These are phyloP conservation scores for Ibycter americanus DNA, from an alignment of 2,797 vertebrate species.

Conservation along the genomic window DNA sequence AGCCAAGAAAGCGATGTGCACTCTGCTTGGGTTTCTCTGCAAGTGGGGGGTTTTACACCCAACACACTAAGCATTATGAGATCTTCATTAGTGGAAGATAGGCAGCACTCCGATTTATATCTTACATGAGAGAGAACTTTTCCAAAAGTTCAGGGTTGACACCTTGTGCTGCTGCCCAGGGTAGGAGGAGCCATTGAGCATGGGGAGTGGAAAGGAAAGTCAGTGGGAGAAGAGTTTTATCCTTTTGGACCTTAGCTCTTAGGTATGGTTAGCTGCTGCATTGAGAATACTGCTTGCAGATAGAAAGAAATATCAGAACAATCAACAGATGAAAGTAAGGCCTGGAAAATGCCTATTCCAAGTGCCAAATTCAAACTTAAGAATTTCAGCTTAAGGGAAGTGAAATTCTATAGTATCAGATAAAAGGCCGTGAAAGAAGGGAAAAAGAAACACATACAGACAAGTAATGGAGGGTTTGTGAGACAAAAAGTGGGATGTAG, in stretches of 20 bases:
- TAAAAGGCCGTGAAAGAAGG: not conserved
- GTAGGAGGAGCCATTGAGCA: not conserved
- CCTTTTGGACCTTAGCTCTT: not conserved
- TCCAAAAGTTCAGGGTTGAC: not conserved
- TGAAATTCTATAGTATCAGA: slow-evolving; percentile 17
- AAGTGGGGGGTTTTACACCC: not conserved
- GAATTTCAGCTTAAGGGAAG: not conserved
- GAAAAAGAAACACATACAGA: slow-evolving; percentile 34
- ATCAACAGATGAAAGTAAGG: not conserved
- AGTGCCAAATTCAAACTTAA: slow-evolving; percentile 9
- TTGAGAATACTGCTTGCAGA: not conserved
- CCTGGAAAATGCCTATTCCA: not conserved
- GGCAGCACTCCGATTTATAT: not conserved
- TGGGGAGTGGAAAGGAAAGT: not conserved
- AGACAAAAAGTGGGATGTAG: slow-evolving; percentile 46
- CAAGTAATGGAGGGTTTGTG: slow-evolving; percentile 40
- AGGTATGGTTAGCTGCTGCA: not conserved
- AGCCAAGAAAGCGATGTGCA: rapidly evolving
- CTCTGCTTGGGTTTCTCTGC: not conserved
- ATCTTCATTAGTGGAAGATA: not conserved
- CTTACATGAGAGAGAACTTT: not conserved
- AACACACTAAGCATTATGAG: not conserved
- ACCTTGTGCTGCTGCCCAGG: not conserved
- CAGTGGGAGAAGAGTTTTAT: not conserved
- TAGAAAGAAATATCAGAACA: not conserved